Evolutionary conservation across 2,113 vertebrate genomes (phyloP).

Genomic region (Pipra filicauda): DNA sequence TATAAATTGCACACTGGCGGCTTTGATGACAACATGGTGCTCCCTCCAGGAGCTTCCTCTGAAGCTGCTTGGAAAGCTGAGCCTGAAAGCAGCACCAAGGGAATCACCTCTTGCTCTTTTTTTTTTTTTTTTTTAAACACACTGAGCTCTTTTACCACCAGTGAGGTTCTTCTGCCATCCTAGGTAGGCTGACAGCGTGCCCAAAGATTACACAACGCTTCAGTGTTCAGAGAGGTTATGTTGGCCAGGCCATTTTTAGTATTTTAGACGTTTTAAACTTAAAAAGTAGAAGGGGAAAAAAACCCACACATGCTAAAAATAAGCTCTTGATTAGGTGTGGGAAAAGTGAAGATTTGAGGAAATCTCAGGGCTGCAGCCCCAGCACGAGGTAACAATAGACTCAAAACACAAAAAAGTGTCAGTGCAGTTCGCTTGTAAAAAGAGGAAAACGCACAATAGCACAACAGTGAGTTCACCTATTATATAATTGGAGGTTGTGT

Average conservation of each 20-base stretch:
- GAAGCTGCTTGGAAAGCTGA: neutral
- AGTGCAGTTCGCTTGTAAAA: conserved; percentile 74
- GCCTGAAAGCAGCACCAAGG: neutral
- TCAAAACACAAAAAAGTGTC: conserved; percentile 70
- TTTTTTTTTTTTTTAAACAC: neutral
- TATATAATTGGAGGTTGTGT: conserved; percentile 78
- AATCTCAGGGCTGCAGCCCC: conserved; percentile 63
- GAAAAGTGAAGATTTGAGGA: conserved; percentile 58
- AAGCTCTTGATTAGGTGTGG: conserved; percentile 64
- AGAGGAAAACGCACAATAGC: conserved; percentile 76
- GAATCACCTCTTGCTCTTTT: neutral
- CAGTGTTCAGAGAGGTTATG: neutral
- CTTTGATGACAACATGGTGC: conserved; percentile 55
- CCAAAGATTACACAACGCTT: neutral
- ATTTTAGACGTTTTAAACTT: conserved; percentile 3
- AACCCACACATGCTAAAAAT: conserved; percentile 43
- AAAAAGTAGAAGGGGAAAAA: conserved; percentile 16
- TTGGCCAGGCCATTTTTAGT: conserved; percentile 18
- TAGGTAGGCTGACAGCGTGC: neutral
- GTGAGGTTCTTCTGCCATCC: neutral
- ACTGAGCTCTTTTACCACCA: neutral
- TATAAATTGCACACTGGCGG: neutral
- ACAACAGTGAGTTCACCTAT: conserved; percentile 78
- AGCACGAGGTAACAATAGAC: conserved; percentile 74
- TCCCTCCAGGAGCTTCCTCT: conserved; percentile 48